These are phyloP conservation scores for Ectemnius continuus DNA, from an alignment of 2,888 invertebrate species.

Conservation along the genomic window DNA sequence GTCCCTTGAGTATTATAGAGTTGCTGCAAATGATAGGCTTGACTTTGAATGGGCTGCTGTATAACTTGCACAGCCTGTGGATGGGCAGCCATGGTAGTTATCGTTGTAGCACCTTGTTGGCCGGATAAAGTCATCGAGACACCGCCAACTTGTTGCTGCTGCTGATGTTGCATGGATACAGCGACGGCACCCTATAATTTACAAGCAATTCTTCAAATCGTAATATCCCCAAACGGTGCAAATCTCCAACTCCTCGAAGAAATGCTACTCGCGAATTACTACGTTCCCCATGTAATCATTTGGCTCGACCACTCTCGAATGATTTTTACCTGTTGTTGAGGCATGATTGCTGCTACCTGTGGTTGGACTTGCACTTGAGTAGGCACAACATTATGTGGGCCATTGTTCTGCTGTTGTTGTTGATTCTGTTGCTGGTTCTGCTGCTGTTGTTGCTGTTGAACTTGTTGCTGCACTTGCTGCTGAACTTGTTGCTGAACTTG, in stretches of 20 bases:
- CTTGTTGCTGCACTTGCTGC: slow-evolving; percentile 69
- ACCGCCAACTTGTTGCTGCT: slow-evolving; percentile 78
- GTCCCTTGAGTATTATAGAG: slow-evolving; percentile 89
- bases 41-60: slow-evolving; percentile 88
- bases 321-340: slow-evolving; percentile 74
- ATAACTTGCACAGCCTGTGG: slow-evolving; percentile 89
- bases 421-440: slow-evolving; percentile 67
- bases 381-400: slow-evolving; percentile 73
- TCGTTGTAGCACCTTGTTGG: slow-evolving; percentile 80
- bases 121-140: slow-evolving; percentile 76
- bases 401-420: slow-evolving; percentile 68
- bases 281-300: no score
- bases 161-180: slow-evolving; percentile 79
- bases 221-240: not conserved
- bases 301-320: not conserved
- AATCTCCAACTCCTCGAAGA: no score
- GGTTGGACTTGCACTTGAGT: slow-evolving; percentile 75
- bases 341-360: slow-evolving; percentile 78
- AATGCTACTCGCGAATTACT: no score
- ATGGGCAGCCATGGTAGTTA: slow-evolving; percentile 88
- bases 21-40: slow-evolving; percentile 86
- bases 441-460: slow-evolving; percentile 65
- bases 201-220: slow-evolving; percentile 19
- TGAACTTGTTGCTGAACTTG: slow-evolving; percentile 65
- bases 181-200: slow-evolving; percentile 74